Evolutionary conservation across 1,140 invertebrate species (phyloP).

Genomic region (honey bee (Apis mellifera)): DNA sequence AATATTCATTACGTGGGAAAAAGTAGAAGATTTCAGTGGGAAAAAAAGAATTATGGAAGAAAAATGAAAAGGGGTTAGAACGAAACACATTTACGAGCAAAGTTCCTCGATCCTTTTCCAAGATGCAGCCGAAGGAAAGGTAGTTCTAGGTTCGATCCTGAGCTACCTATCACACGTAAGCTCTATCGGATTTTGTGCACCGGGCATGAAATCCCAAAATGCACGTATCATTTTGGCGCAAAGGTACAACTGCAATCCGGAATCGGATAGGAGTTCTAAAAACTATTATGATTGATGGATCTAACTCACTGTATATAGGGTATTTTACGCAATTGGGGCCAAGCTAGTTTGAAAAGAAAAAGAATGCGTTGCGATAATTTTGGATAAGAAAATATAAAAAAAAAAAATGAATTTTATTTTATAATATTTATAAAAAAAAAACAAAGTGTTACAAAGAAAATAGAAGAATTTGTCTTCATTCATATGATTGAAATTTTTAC

Average conservation of each 20-base stretch:
- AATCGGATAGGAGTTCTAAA: not conserved
- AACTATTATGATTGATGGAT: not conserved
- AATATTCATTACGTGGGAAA: not conserved
- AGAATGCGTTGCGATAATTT: not conserved
- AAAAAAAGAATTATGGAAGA: not conserved
- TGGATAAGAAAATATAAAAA: slow-evolving; percentile 1
- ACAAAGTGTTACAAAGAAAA: not conserved
- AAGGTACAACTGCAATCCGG: not conserved
- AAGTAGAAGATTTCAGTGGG: not conserved
- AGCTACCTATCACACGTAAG: slow-evolving; percentile 22
- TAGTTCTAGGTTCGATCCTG: slow-evolving; percentile 1
- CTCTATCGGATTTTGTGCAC: not conserved
- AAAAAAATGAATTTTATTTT: not conserved
- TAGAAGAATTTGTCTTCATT: not conserved
- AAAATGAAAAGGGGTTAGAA: not conserved
- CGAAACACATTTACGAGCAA: not conserved
- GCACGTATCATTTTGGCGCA: not conserved
- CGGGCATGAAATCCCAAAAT: not conserved
- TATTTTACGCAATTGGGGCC: not conserved
- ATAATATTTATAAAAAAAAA: too few species aligned
- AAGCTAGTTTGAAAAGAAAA: not conserved
- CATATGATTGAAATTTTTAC: not conserved
- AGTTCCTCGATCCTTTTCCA: not conserved
- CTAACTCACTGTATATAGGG: too few species aligned
- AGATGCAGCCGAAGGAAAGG: not conserved